Base-by-base conservation (phyloP, 2,888 invertebrate genomes). In the Rhingia campestris region DNA sequence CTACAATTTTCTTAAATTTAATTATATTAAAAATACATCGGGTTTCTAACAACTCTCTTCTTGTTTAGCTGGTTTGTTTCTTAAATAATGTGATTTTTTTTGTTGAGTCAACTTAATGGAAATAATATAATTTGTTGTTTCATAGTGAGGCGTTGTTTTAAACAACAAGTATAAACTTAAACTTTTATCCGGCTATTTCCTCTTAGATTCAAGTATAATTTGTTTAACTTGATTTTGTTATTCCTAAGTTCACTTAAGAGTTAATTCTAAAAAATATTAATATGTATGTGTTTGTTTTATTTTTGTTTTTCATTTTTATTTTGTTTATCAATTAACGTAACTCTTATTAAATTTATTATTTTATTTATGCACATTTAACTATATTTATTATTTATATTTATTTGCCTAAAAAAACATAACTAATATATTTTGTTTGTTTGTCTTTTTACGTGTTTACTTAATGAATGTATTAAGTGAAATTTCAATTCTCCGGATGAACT, bases 341-440 rank as follows among this genome's bases (percentile, higher is more conserved):
- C 74, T 59, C 35, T 81, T 77, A 86, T 74, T 84, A 67, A 67
- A 63, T 64, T 81, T 76, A 59, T 80, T 64, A 75, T 67, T 70
- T 84, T 81, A 58, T 77, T 74, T 82, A 64, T 85, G 33, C 86
- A 86, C 69, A 73, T 77, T 81, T 70, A 76, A 86, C 53, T 87
- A 80, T 82, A 54, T 76, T 59, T 56, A 41, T 58, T 79, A 67
- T 75, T 66, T 72, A 70, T 49, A 79, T 84, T 74, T 86, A 73
- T 58, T 82, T 85, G 74, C 76, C 39, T 74, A 63, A 64, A 75
- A 76, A 86, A 86, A 80, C 63, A 79, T 77, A 64, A 56, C 63
- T 64, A 59, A 74, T 75, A 35, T 64, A 33, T 69, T 70, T 35
- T 73, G 12, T 70, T 69, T 59, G 22, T 69, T 53, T 64, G 22